These are phyloP conservation scores for Theonella swinhoei DNA, from an alignment of 37 sponge, comb jelly and placozoan genomes.

Conservation along the genomic window DNA sequence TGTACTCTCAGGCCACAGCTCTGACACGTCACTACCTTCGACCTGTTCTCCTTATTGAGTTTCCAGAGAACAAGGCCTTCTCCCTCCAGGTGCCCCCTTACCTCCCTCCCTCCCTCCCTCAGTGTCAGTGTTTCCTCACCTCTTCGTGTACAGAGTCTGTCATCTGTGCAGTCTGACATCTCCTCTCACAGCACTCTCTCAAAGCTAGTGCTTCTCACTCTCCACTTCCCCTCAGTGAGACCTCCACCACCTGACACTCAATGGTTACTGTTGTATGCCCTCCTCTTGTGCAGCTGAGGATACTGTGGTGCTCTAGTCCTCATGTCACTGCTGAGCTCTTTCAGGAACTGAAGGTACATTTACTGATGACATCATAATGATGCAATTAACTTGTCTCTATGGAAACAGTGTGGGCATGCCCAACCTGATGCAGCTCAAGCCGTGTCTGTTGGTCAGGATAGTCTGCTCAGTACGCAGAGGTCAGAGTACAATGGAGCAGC, in stretches of 20 bases:
- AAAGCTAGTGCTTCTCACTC: slow-evolving; percentile 87
- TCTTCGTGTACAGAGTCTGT: slow-evolving; percentile 35
- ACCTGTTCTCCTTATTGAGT: slow-evolving; percentile 94
- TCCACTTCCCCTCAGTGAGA: slow-evolving; percentile 94
- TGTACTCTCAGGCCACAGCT: slow-evolving; percentile 90
- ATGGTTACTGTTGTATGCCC: no score
- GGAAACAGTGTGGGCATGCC: slow-evolving; percentile 65
- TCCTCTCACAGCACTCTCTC: slow-evolving; percentile 74
- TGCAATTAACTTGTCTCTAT: neutral
- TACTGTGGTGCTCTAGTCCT: slow-evolving; percentile 89
- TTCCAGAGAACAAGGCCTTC: slow-evolving; percentile 80
- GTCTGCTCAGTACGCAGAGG: slow-evolving; percentile 9
- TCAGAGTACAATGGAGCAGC: slow-evolving; percentile 42
- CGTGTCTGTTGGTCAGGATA: slow-evolving; percentile 44
- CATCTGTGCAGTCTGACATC: slow-evolving; percentile 66
- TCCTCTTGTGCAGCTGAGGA: slow-evolving; percentile 78
- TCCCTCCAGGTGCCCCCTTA: slow-evolving; percentile 73
- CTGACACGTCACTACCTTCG: slow-evolving; percentile 86
- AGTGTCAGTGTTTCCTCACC: neutral
- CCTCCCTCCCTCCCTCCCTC: neutral
- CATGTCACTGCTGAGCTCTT: slow-evolving; percentile 91
- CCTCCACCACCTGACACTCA: neutral
- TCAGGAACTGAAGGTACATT: slow-evolving; percentile 79
- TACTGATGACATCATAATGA: neutral
- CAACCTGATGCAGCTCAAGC: slow-evolving; percentile 80